phyloP scores from a whole-genome alignment of 2,113 vertebrate species.

The Salvelinus fontinalis region DNA sequence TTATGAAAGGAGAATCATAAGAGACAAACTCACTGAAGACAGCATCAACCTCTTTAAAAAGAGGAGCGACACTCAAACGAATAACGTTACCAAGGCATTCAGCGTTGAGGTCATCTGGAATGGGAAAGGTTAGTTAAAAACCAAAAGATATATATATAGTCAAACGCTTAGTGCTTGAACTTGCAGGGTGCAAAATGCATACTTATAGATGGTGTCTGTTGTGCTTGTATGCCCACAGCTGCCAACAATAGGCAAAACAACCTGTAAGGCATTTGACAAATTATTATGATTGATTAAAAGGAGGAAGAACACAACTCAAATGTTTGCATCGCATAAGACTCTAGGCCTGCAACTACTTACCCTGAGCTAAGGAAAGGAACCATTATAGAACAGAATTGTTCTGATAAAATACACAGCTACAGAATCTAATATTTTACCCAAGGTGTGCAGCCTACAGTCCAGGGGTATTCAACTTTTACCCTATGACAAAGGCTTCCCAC shows the following conservation, averaged over 20 bases:
- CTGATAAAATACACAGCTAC: background rate
- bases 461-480: no score
- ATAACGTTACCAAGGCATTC: slow-evolving; percentile 69
- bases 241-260: slow-evolving; percentile 47
- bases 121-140: background rate
- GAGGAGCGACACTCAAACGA: slow-evolving; percentile 54
- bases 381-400: slow-evolving; percentile 39
- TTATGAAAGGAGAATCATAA: background rate
- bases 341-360: slow-evolving; percentile 40
- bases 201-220: slow-evolving; percentile 44
- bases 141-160: no score
- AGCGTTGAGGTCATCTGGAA: slow-evolving; percentile 37
- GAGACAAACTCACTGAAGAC: slow-evolving; percentile 50
- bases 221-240: slow-evolving; percentile 22
- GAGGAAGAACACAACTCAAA: background rate
- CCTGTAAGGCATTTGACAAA: slow-evolving; percentile 43
- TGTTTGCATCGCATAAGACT: rapidly evolving
- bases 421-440: background rate
- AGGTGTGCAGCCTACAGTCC: background rate
- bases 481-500: no score
- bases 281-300: no score
- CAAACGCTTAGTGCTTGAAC: no score
- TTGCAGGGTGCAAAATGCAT: background rate
- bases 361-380: slow-evolving; percentile 27
- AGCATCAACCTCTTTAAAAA: slow-evolving; percentile 58